phyloP scores from a whole-genome alignment of 2,888 invertebrate genomes.

The Hirtodrosophila confusa region DNA sequence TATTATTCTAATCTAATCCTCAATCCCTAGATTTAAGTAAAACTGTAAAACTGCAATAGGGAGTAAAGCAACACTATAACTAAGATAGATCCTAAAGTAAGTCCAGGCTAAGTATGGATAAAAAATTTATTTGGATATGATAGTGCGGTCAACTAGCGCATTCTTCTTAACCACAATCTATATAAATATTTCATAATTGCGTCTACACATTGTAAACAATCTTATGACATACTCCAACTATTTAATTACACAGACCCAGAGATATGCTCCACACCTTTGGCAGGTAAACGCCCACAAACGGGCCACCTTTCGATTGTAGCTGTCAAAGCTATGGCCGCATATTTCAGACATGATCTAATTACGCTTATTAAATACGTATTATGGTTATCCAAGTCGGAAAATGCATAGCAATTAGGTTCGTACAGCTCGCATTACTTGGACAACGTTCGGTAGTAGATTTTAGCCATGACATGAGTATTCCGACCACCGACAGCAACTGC shows the following conservation, averaged over 20 bases:
- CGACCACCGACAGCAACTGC: conserved; percentile 29
- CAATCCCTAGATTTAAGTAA: too few relatives aligned
- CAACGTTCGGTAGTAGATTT: conserved; percentile 19
- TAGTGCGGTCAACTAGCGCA: too few relatives aligned
- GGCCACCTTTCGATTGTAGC: conserved; percentile 18
- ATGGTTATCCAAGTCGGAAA: conserved; percentile 26
- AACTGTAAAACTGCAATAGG: too few relatives aligned
- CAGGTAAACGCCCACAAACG: conserved; percentile 36
- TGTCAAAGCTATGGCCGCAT: conserved; percentile 22
- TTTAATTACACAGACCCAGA: conserved; percentile 10
- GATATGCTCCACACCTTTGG: conserved; percentile 30
- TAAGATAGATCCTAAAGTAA: too few relatives aligned
- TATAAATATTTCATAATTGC: not conserved
- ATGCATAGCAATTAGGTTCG: conserved; percentile 43
- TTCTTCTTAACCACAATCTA: too few relatives aligned
- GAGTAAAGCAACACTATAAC: too few relatives aligned
- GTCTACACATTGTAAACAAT: not conserved
- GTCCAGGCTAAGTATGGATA: too few relatives aligned
- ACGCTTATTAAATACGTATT: conserved; percentile 44
- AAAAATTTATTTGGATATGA: too few relatives aligned
- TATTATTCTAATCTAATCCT: too few relatives aligned
- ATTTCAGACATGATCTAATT: conserved; percentile 61
- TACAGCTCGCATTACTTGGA: conserved; percentile 21
- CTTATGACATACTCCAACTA: not conserved
- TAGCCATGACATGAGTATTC: conserved; percentile 44